These are phyloP conservation scores for Camelus dromedarius DNA, from an alignment of 2,113 vertebrate species.

Conservation along the genomic window DNA sequence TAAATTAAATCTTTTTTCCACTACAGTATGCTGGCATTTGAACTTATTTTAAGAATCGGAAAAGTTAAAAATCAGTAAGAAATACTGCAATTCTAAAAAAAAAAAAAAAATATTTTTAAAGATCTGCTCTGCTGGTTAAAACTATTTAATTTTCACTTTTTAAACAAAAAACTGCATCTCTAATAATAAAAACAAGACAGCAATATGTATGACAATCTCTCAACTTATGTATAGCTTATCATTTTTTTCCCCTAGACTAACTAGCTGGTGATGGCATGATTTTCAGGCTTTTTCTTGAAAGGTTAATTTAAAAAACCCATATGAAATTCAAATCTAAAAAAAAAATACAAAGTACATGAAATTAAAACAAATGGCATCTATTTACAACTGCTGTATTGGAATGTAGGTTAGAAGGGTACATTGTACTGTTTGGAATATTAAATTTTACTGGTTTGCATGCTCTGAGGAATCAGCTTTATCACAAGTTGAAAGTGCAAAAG, in stretches of 20 bases:
- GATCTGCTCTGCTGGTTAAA: not conserved
- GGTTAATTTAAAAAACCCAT: not conserved
- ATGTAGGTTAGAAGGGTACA: not conserved
- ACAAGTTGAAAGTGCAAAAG: not conserved
- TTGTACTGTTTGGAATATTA: constrained; percentile 18
- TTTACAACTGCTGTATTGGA: constrained; percentile 49
- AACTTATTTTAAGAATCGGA: constrained; percentile 25
- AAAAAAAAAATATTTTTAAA: not conserved
- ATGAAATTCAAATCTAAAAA: not conserved
- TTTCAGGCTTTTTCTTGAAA: not conserved
- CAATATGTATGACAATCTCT: not conserved
- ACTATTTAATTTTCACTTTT: constrained; percentile 21
- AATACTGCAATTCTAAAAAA: not conserved
- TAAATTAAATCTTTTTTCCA: not conserved
- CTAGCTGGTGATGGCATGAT: not conserved
- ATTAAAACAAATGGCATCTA: constrained; percentile 48
- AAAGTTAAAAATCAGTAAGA: constrained; percentile 33
- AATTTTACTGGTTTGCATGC: constrained; percentile 7
- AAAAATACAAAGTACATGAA: not conserved
- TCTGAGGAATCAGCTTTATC: not conserved
- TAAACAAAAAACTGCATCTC: not conserved
- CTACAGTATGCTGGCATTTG: not conserved
- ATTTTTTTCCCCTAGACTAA: not conserved
- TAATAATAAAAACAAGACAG: constrained; percentile 37
- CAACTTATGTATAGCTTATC: not conserved